These are phyloP conservation scores for Caenorhabditis latens DNA, from an alignment of 1,140 invertebrate species.

Conservation along the genomic window DNA sequence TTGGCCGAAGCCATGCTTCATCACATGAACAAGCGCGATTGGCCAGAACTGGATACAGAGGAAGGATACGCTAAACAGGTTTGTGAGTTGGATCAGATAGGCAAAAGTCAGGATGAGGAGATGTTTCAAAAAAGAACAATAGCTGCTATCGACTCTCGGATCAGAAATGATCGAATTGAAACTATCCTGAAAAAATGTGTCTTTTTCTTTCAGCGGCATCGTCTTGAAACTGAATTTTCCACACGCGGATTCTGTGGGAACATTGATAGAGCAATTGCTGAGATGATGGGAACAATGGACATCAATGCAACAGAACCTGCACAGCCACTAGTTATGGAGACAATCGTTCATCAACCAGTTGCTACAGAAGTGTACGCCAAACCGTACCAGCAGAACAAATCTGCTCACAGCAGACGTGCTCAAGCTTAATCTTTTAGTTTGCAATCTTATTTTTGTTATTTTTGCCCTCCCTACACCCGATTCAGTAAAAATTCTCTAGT, in stretches of 20 bases:
- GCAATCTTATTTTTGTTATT: not conserved
- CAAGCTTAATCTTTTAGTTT: conserved; percentile 4
- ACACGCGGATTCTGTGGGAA: conserved; percentile 61
- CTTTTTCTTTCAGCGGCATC: conserved; percentile 45
- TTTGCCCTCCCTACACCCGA: not conserved
- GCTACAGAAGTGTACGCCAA: conserved; percentile 22
- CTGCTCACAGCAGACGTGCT: conserved; percentile 2
- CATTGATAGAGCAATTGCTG: conserved; percentile 61
- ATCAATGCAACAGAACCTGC: not conserved
- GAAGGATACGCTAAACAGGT: conserved; percentile 72
- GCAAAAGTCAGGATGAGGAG: not conserved
- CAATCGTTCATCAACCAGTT: conserved; percentile 24
- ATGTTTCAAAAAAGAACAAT: conserved; percentile 46
- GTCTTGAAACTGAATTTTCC: conserved; percentile 60
- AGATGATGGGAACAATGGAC: conserved; percentile 42
- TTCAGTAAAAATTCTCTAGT: conserved; percentile 7
- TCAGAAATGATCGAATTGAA: conserved; percentile 8
- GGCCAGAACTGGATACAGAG: conserved; percentile 74
- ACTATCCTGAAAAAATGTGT: not conserved
- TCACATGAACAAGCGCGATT: conserved; percentile 72
- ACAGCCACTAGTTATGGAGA: not conserved
- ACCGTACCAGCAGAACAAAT: not conserved
- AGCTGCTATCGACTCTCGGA: conserved; percentile 43
- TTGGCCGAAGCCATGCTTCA: conserved; percentile 76
- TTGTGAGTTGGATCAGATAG: conserved; percentile 37